phyloP scores from a whole-genome alignment of 2,113 vertebrate species.

The Ageneiosus marmoratus region DNA sequence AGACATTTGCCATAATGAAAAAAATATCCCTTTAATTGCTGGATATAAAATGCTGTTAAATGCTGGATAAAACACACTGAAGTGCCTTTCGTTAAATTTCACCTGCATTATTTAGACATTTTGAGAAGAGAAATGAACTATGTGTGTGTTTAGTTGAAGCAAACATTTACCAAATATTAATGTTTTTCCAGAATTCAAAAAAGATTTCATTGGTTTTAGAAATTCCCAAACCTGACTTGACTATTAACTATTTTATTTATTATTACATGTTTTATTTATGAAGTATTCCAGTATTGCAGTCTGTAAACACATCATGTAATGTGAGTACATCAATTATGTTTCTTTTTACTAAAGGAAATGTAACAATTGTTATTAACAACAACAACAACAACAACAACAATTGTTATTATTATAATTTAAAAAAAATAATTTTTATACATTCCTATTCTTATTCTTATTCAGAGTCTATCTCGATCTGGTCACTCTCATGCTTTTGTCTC shows the following conservation, averaged over 20 bases:
- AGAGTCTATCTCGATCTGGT: not conserved
- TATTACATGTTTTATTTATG: not conserved
- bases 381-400: too few relatives aligned
- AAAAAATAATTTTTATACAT: too few relatives aligned
- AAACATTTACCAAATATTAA: not conserved
- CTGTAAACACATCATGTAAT: not conserved
- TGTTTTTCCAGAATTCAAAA: not conserved
- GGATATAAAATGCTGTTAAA: too few relatives aligned
- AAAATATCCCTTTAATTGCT: too few relatives aligned
- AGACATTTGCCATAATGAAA: not conserved
- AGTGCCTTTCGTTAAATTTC: not conserved
- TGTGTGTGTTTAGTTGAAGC: not conserved
- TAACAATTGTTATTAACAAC: too few relatives aligned
- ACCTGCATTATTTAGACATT: not conserved
- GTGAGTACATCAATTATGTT: not conserved
- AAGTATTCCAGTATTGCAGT: not conserved
- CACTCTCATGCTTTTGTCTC: slow-evolving; percentile 15
- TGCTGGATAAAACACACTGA: not conserved
- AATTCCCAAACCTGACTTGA: not conserved
- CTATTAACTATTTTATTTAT: not conserved
- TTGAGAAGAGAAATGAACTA: not conserved
- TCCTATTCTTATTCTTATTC: too few relatives aligned
- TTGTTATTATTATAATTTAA: too few relatives aligned
- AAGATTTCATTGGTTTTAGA: not conserved
- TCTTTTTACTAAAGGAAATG: not conserved